A percentile compares a stretch with the other conserved stretches of the same genome.
Conservation (phyloP, 1,140 invertebrate species). For the Macrocentrus cingulum region DNA sequence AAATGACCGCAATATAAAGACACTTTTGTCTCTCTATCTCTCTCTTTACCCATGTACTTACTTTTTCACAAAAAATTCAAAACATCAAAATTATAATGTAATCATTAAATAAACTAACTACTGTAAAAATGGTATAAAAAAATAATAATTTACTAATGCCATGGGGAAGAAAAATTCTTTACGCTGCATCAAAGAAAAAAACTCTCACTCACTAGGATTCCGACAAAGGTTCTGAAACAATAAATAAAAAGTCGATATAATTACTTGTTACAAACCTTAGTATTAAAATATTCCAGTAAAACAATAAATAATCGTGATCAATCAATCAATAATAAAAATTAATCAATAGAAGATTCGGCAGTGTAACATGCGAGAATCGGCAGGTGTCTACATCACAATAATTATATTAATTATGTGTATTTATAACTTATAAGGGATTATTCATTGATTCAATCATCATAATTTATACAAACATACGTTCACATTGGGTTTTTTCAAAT, state of each 20-base stretch:
- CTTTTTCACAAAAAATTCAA: too few relatives aligned
- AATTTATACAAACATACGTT: not conserved
- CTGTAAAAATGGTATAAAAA: too few relatives aligned
- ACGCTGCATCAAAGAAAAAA: too few relatives aligned
- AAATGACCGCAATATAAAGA: too few relatives aligned
- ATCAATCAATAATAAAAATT: slow-evolving; percentile 54
- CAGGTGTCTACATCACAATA: slow-evolving; percentile 52
- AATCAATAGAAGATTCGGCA: slow-evolving; percentile 57
- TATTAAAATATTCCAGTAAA: slow-evolving; percentile 61
- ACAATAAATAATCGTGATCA: slow-evolving; percentile 59
- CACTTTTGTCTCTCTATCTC: too few relatives aligned
- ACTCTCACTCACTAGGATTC: too few relatives aligned
- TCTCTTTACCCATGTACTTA: too few relatives aligned
- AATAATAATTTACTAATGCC: too few relatives aligned
- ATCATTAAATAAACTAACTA: too few relatives aligned
- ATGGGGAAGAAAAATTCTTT: too few relatives aligned
- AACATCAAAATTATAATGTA: too few relatives aligned
- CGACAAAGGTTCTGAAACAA: too few relatives aligned
- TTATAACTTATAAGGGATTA: slow-evolving; percentile 46
- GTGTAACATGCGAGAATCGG: slow-evolving; percentile 53
- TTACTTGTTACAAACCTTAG: slow-evolving; percentile 58
- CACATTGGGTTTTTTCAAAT: slow-evolving; percentile 12
- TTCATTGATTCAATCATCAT: slow-evolving; percentile 48
- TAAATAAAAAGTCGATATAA: not conserved
- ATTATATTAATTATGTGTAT: slow-evolving; percentile 40